Evolutionary conservation across 2,888 invertebrate species (phyloP).

Genomic region (Morpho achilles): DNA sequence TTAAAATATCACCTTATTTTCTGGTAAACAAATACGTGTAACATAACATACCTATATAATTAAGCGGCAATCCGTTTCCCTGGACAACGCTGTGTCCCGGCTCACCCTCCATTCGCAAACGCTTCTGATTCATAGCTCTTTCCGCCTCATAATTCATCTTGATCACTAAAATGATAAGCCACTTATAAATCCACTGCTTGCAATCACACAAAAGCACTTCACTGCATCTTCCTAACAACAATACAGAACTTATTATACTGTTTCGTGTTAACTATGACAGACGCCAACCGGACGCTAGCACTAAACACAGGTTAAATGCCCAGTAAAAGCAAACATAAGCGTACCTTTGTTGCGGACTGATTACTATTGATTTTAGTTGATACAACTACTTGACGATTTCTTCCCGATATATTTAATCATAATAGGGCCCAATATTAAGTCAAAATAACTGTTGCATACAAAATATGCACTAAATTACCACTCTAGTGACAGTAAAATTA

Average conservation of each 20-base stretch:
- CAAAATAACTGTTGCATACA: slow-evolving; percentile 74
- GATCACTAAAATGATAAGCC: slow-evolving; percentile 68
- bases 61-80: slow-evolving; percentile 74
- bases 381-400: slow-evolving; percentile 68
- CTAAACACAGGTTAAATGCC: slow-evolving; percentile 76
- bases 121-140: slow-evolving; percentile 76
- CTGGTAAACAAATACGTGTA: slow-evolving; percentile 30
- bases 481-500: slow-evolving; percentile 76
- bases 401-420: slow-evolving; percentile 65
- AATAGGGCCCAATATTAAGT: slow-evolving; percentile 65
- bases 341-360: slow-evolving; percentile 79
- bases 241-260: slow-evolving; percentile 48
- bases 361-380: slow-evolving; percentile 78
- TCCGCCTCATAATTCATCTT: slow-evolving; percentile 78
- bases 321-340: slow-evolving; percentile 74
- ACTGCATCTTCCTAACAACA: slow-evolving; percentile 38
- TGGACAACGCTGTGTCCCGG: slow-evolving; percentile 75
- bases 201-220: slow-evolving; percentile 43
- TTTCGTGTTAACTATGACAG: slow-evolving; percentile 66
- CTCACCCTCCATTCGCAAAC: slow-evolving; percentile 75
- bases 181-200: slow-evolving; percentile 39
- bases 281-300: slow-evolving; percentile 79
- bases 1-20: slow-evolving; percentile 25
- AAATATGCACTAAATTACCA: slow-evolving; percentile 76
- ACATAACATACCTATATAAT: slow-evolving; percentile 66